Conservation (phyloP, 2,797 vertebrate species). For the Crenichthys baileyi region DNA sequence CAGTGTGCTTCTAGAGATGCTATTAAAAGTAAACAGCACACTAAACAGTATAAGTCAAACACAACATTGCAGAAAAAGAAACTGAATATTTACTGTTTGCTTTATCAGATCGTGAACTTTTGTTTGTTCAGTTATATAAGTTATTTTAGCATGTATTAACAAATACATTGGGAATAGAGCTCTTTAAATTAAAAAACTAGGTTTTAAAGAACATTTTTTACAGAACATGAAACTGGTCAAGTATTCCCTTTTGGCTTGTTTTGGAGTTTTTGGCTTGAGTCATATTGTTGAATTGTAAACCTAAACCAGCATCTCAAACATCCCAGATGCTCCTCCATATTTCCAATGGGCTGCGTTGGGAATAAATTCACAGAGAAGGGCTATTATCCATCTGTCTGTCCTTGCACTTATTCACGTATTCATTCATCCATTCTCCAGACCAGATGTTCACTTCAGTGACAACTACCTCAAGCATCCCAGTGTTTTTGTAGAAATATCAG, state of each 20-base stretch:
- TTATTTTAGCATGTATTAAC: neutral
- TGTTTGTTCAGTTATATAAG: neutral
- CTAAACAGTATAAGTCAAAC: neutral
- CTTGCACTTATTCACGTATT: constrained; percentile 16
- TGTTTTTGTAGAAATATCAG: neutral
- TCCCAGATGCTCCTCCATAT: constrained; percentile 38
- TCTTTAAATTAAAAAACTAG: neutral
- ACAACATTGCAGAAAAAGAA: neutral
- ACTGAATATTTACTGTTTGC: neutral
- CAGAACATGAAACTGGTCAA: neutral
- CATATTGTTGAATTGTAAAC: constrained; percentile 18
- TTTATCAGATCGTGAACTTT: neutral
- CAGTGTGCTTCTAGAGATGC: neutral
- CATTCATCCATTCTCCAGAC: constrained; percentile 29
- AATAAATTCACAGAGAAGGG: constrained; percentile 43
- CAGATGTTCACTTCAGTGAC: constrained; percentile 47
- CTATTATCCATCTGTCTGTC: constrained; percentile 66
- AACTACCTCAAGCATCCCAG: constrained; percentile 8
- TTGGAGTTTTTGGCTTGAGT: neutral
- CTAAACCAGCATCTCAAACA: neutral
- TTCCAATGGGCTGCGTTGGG: constrained; percentile 25
- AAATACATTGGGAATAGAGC: neutral
- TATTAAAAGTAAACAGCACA: neutral
- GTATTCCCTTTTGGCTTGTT: constrained; percentile 14
- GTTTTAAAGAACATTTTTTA: neutral